Base-by-base conservation (phyloP, 1,140 invertebrate species). In the Penaeus indicus region DNA sequence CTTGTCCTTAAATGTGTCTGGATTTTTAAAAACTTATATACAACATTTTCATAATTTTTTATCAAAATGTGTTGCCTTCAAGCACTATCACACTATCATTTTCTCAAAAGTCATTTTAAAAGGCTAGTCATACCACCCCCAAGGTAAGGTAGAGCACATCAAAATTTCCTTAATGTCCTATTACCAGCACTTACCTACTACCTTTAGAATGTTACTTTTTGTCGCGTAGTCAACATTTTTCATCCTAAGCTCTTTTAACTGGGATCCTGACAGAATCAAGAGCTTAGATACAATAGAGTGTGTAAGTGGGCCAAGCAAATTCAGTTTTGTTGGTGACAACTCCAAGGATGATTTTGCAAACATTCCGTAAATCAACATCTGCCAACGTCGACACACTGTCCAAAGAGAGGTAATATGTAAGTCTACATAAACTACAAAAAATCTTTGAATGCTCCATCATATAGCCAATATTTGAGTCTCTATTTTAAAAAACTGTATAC, bases 381-480 rank as follows among this genome's bases (percentile, higher is more conserved):
- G 87, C 81, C 87, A 88, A 16, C 81, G 67, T 62, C 87, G 81
- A 79, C 87, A 88, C 60, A 88, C 86, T 88, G 86, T 54, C 54
- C 54, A 54, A 54, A 54, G 27, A 27, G 38, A 77, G 63, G 16
- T n/a, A 60, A 86, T 61, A 54, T 10, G 54, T 54, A 54, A 54
- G 38, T 42, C 38, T 8, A 42, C 38, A 42, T 1, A 8, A 42
- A 42, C 38, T 42, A 54, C 10, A 54, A 10, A 54, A 54, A 54
- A 54, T 54, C 54, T 54, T 54, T 11, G 10, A 54, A 42, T 42
- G 0, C 38, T 42, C 38, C 38, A 42, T 8, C 38, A 42, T 8
- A 42, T 42, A 42, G 38, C 7, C 38, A 42, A 42, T 42, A 42
- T 42, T 32, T 32, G 32, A 32, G 32, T 32, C 38, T 38, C 38